These are phyloP conservation scores for Dipodomys ordii DNA, from an alignment of 2,113 vertebrate species.

Conservation along the genomic window DNA sequence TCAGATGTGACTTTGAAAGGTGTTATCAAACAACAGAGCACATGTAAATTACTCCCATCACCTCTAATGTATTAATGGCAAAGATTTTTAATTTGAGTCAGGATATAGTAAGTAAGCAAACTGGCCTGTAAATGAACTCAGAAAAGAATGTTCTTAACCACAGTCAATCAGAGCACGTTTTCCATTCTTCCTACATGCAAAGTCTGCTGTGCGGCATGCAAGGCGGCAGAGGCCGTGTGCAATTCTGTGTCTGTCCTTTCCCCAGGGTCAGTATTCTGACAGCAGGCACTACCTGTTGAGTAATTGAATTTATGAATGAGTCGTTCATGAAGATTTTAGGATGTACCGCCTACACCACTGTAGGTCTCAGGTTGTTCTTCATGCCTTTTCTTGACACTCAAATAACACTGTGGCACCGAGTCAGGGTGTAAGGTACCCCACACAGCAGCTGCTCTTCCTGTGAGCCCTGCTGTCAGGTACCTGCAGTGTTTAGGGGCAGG, in stretches of 20 bases:
- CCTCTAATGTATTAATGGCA: background rate
- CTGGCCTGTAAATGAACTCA: background rate
- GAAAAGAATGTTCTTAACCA: background rate
- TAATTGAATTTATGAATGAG: slow-evolving; percentile 30
- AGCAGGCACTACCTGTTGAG: background rate
- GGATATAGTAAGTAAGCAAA: slow-evolving; percentile 46
- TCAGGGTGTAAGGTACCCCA: background rate
- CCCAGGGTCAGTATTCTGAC: background rate
- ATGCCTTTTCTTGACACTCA: background rate
- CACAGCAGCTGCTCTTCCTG: background rate
- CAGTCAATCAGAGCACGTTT: background rate
- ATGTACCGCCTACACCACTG: background rate
- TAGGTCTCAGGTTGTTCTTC: background rate
- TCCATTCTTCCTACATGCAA: background rate
- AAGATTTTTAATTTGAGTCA: slow-evolving; percentile 1
- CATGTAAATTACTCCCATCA: background rate
- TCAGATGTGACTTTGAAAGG: slow-evolving; percentile 31
- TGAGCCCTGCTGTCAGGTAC: background rate
- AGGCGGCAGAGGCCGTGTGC: too few species aligned
- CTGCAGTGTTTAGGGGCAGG: background rate
- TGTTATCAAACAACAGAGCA: slow-evolving; percentile 14
- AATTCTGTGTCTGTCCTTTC: background rate
- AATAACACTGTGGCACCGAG: background rate
- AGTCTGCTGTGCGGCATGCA: background rate
- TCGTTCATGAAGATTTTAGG: background rate